These are phyloP conservation scores for Protonibea diacanthus DNA, from an alignment of 2,797 vertebrate genomes.

Conservation along the genomic window DNA sequence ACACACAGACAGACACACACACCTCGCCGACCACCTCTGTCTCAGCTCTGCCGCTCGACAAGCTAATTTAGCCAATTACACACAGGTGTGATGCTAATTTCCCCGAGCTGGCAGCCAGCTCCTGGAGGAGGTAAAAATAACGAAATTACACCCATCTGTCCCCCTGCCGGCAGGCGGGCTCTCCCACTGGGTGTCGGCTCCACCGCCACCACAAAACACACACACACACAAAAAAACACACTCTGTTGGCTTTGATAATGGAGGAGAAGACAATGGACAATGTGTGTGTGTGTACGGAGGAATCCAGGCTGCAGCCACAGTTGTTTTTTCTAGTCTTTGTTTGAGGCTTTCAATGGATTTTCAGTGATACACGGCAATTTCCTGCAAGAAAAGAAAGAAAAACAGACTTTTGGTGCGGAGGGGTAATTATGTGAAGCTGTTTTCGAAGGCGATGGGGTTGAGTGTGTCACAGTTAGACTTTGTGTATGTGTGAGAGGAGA, in stretches of 20 bases:
- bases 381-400: conserved; percentile 51
- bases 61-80: conserved; percentile 90
- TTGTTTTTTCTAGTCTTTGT: conserved; percentile 67
- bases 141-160: conserved; percentile 88
- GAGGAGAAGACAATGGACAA: conserved; percentile 62
- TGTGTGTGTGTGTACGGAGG: conserved; percentile 45
- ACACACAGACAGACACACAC: conserved; percentile 54
- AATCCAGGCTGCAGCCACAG: conserved; percentile 62
- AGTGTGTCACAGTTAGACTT: conserved; percentile 38
- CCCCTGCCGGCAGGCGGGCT: conserved; percentile 69
- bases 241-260: conserved; percentile 62
- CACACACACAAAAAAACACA: conserved; percentile 44
- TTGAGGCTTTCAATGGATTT: conserved; percentile 62
- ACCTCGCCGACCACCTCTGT: conserved; percentile 79
- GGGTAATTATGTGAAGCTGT: conserved; percentile 67
- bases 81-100: conserved; percentile 91
- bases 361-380: conserved; percentile 66
- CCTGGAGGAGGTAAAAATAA: conserved; percentile 88
- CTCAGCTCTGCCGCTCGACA: conserved; percentile 84
- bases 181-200: conserved; percentile 79
- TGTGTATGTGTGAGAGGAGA: conserved; percentile 28
- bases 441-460: conserved; percentile 39
- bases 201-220: conserved; percentile 67
- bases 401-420: conserved; percentile 48
- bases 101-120: conserved; percentile 82